Evolutionary conservation across 2,888 invertebrate species (phyloP).

Genomic region (Anoncus sp.): DNA sequence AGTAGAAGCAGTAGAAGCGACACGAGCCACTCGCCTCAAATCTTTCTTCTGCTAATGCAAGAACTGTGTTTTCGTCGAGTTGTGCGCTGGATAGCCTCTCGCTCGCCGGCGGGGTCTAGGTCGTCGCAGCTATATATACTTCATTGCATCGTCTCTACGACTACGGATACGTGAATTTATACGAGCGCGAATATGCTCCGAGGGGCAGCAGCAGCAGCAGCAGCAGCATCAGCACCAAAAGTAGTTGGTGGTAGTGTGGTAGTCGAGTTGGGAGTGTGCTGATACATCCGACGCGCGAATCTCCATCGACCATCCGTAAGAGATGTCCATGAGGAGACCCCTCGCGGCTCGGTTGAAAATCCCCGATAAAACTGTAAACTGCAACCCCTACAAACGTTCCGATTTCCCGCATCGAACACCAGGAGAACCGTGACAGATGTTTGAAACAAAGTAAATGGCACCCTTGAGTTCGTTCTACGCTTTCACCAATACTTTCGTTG

Average conservation of each 20-base stretch:
- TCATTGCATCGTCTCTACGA: conserved; percentile 18
- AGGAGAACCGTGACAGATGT: conserved; percentile 63
- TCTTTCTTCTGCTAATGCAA: conserved; percentile 82
- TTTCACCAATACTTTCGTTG: conserved; percentile 42
- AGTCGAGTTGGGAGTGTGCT: not conserved
- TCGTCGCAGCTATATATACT: conserved; percentile 9
- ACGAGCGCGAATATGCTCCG: conserved; percentile 47
- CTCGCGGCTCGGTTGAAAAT: conserved; percentile 23
- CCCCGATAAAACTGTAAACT: conserved; percentile 69
- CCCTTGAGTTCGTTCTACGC: conserved; percentile 20
- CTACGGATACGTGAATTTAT: conserved; percentile 8
- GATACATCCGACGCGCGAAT: conserved; percentile 37
- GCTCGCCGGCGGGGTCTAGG: conserved; percentile 64
- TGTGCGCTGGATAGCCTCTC: conserved; percentile 68
- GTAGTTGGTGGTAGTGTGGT: conserved; percentile 6
- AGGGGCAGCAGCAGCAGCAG: conserved; percentile 10
- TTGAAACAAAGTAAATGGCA: conserved; percentile 53
- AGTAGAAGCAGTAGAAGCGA: conserved; percentile 47
- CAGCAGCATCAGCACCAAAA: not conserved
- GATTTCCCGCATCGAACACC: conserved; percentile 48
- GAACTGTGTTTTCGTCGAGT: conserved; percentile 79
- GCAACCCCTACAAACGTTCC: conserved; percentile 61
- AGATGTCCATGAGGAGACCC: conserved; percentile 8
- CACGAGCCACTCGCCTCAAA: conserved; percentile 74
- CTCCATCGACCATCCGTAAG: conserved; percentile 35